Base-by-base conservation (phyloP, 37 sponge, comb jelly and placozoan species). In the Geodia barretti region DNA sequence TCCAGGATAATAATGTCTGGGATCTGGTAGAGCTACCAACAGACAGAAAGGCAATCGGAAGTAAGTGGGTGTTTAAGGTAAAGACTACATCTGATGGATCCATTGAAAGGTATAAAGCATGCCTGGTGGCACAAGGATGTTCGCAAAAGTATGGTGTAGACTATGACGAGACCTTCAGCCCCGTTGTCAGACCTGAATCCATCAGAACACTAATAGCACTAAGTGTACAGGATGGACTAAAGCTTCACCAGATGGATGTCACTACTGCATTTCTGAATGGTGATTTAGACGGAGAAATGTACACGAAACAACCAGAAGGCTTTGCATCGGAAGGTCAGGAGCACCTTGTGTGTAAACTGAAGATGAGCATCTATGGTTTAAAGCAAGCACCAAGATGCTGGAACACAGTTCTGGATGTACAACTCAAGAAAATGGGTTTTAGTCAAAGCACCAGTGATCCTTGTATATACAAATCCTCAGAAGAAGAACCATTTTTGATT, bases 31-130 rank as follows among this genome's bases (percentile, higher is more conserved):
- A 82, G 39, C 79, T 78, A n/a, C 82, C 83, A 39, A 19, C 47
- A 21, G 78, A 28, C 28, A 42, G 79, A 17, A 73, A 88, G 61
- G 42, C 75, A 34, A 72, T 88, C 17, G 89, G 89, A 0, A 83
- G 89, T 58, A 88, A 83, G 41, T 88, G 89, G 83, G 84, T 88
- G 24, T 88, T 83, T 60, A 83, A 77, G 39, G 40, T 30, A 26
- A 83, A 88, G 39, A 38, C 41, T 14, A 54, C 42, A 62, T 70
- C 77, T 64, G 83, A 88, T 82, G 83, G 88, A 25, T 39, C 37
- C 24, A 54, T 82, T 67, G 88, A 81, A 59, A 32, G 88, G 24
- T 88, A 41, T 63, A 88, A 89, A 64, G 73, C 80, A 35, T 28
- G 79, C 36, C 78, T 83, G 31, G 84, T 83, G 21, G 84, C 79